A percentile compares a stretch with the other conserved stretches of the same genome.
Conservation (phyloP, 2,113 vertebrate genomes). For the Falco punctatus region DNA sequence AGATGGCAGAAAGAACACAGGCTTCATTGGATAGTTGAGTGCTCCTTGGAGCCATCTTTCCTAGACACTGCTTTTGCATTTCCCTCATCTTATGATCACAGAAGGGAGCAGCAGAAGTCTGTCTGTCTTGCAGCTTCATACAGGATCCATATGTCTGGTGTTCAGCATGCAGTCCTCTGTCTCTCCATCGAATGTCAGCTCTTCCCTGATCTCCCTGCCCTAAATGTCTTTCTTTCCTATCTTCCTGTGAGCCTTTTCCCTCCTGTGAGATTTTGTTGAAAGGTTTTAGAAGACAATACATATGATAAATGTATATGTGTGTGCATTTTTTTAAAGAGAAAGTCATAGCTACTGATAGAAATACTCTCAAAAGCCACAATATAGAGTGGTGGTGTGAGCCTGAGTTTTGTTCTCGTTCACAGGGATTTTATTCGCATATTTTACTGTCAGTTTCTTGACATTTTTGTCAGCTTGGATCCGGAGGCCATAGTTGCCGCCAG, state of each 20-base stretch:
- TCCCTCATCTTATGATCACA: neutral
- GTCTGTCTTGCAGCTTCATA: slow-evolving; percentile 29
- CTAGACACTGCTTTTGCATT: neutral
- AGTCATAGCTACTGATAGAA: slow-evolving; percentile 20
- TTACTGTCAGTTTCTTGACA: slow-evolving; percentile 92
- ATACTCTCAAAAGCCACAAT: slow-evolving; percentile 56
- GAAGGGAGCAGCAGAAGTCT: slow-evolving; percentile 12
- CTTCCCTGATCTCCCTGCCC: slow-evolving; percentile 1
- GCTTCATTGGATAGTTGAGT: neutral
- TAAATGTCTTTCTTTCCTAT: neutral
- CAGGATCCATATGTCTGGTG: slow-evolving; percentile 28
- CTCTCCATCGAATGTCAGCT: neutral
- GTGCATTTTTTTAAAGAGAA: neutral
- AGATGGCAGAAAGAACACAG: neutral
- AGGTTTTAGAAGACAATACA: slow-evolving; percentile 16
- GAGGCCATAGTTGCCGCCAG: slow-evolving; percentile 85
- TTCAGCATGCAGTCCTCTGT: neutral
- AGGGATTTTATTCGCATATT: slow-evolving; percentile 84
- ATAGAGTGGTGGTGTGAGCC: slow-evolving; percentile 45
- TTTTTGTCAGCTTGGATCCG: slow-evolving; percentile 91
- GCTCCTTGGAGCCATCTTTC: neutral
- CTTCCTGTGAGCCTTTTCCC: neutral
- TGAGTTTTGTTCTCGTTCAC: slow-evolving; percentile 67
- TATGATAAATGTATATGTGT: neutral
- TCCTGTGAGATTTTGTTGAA: neutral